Conservation (phyloP, 2,797 vertebrate species). For the Hippocampus kuda region DNA sequence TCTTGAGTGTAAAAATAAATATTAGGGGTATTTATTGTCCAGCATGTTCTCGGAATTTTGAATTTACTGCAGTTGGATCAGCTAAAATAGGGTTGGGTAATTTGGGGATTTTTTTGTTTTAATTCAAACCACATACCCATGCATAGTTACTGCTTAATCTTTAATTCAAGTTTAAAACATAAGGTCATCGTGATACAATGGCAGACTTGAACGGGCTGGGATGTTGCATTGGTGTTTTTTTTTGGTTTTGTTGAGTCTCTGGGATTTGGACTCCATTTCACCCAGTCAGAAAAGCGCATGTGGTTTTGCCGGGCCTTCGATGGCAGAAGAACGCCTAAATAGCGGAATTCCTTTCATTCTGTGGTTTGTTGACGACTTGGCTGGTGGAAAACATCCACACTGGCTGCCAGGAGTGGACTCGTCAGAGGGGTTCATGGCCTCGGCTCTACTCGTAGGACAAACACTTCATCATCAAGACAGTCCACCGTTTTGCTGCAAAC, state of each 20-base stretch:
- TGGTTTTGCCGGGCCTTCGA: constrained; percentile 42
- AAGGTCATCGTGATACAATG: not conserved
- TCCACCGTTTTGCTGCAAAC: constrained; percentile 19
- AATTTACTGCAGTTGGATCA: no score
- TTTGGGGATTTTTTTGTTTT: not conserved
- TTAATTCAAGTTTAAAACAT: not conserved
- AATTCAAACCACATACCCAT: not conserved
- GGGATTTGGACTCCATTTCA: constrained; percentile 26
- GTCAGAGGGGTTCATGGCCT: constrained; percentile 29
- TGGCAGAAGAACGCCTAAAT: constrained; percentile 55
- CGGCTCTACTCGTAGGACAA: constrained; percentile 37
- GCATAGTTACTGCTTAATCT: not conserved
- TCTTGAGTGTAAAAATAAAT: not conserved
- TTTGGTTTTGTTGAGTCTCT: constrained; percentile 42
- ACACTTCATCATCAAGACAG: constrained; percentile 39
- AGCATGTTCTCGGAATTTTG: not conserved
- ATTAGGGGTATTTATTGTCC: no score
- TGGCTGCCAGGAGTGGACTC: constrained; percentile 38
- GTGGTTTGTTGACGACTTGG: constrained; percentile 57
- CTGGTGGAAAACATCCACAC: constrained; percentile 26
- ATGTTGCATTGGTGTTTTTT: constrained; percentile 15
- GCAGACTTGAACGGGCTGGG: constrained; percentile 24
- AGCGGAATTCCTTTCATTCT: constrained; percentile 58
- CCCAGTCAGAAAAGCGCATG: constrained; percentile 45
- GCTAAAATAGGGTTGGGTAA: no score